phyloP scores from a whole-genome alignment of 1,140 invertebrate species.

The Anadara kagoshimensis region DNA sequence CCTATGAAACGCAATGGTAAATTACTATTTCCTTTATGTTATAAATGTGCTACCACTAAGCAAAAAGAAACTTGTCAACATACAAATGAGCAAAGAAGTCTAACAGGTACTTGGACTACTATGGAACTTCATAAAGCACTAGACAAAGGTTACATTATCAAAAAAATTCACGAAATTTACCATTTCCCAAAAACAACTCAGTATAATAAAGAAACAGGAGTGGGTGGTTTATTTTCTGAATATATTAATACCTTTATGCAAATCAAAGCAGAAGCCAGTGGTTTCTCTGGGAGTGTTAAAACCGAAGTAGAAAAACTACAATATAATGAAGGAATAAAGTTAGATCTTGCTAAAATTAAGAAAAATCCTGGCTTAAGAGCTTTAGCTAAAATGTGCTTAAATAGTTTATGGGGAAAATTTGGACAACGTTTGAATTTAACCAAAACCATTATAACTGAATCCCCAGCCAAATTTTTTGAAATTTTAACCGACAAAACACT shows the following conservation, averaged over 20 bases:
- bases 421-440: conserved; percentile 28
- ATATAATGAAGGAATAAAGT: conserved; percentile 67
- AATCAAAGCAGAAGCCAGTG: conserved; percentile 48
- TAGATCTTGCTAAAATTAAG: conserved; percentile 66
- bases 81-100: no score
- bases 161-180: conserved; percentile 64
- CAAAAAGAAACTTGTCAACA: no score
- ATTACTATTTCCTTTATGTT: no score
- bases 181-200: conserved; percentile 36
- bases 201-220: no score
- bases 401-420: conserved; percentile 60
- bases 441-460: neutral
- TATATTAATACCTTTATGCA: conserved; percentile 52
- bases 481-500: neutral
- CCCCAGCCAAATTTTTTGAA: neutral
- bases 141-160: no score
- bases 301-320: conserved; percentile 36
- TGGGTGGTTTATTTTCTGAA: conserved; percentile 34
- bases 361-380: conserved; percentile 65
- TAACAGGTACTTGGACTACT: no score
- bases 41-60: no score
- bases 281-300: conserved; percentile 34
- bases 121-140: no score
- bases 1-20: no score
- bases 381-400: conserved; percentile 55